A percentile compares a stretch with the other conserved stretches of the same genome.
These are phyloP conservation scores for human DNA, from an alignment of 2,113 vertebrate species.

Conservation along the genomic window DNA sequence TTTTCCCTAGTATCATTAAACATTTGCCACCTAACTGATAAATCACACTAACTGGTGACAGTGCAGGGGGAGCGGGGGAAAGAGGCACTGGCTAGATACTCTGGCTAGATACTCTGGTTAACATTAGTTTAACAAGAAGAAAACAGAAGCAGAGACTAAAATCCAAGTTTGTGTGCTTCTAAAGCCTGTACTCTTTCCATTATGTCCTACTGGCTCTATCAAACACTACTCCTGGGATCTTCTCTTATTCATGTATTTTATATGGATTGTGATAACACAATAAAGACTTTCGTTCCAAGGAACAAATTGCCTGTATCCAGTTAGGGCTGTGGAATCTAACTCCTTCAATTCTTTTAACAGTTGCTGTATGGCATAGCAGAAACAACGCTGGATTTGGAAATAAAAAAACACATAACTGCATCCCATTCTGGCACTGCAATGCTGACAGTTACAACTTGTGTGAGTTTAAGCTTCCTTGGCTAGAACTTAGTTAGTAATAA, in stretches of 20 bases:
- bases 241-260: background rate
- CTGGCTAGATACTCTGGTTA: background rate
- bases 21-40: background rate
- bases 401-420: background rate
- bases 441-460: background rate
- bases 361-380: background rate
- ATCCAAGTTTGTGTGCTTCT: background rate
- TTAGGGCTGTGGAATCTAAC: background rate
- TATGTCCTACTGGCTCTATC: background rate
- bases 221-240: background rate
- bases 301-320: background rate
- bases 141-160: background rate
- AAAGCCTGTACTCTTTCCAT: background rate
- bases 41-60: background rate
- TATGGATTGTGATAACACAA: background rate
- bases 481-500: background rate
- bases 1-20: background rate
- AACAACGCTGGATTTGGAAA: background rate
- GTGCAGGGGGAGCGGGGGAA: background rate
- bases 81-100: background rate
- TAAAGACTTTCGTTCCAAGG: background rate
- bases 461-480: background rate
- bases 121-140: background rate
- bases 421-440: background rate
- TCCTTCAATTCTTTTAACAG: conserved; percentile 17